These are phyloP conservation scores for Cataglyphis cursor DNA, from an alignment of 2,888 invertebrate genomes.

Conservation along the genomic window DNA sequence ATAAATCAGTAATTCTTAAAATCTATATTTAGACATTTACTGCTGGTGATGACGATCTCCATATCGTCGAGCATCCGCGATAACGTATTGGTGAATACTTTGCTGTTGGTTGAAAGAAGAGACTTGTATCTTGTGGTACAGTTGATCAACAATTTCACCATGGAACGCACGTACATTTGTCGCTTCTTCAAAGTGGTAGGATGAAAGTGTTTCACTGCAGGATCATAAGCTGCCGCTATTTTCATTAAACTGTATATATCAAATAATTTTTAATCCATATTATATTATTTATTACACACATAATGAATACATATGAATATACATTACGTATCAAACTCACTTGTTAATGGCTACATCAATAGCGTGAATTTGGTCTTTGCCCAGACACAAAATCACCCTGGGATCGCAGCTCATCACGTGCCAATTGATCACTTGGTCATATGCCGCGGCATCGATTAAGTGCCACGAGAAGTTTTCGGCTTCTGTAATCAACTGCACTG, in stretches of 20 bases:
- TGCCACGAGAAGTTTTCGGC: conserved; percentile 90
- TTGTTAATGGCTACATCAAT: conserved; percentile 89
- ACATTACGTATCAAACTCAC: conserved; percentile 82
- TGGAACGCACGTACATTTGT: conserved; percentile 89
- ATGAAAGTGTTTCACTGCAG: conserved; percentile 85
- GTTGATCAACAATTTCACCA: conserved; percentile 89
- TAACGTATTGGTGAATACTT: conserved; percentile 87
- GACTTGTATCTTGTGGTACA: conserved; percentile 88
- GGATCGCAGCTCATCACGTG: conserved; percentile 92
- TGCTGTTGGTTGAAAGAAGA: conserved; percentile 87
- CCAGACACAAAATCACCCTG: conserved; percentile 88
- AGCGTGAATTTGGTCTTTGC: conserved; percentile 86
- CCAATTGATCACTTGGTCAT: conserved; percentile 92
- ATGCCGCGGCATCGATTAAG: conserved; percentile 89
- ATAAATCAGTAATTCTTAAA: conserved; percentile 27
- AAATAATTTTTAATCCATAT: conserved; percentile 32
- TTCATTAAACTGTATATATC: conserved; percentile 88
- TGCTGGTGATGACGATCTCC: conserved; percentile 87
- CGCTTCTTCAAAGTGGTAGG: conserved; percentile 88
- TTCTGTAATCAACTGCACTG: conserved; percentile 88
- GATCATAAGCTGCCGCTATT: conserved; percentile 89
- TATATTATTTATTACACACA: background rate
- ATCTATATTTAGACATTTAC: conserved; percentile 78
- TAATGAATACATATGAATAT: background rate
- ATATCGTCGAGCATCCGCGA: conserved; percentile 88